Percentiles rank a stretch among this genome's conserved stretches.
Evolutionary conservation across 2,888 invertebrate species (phyloP).

Genomic region (Xylota segnis): DNA sequence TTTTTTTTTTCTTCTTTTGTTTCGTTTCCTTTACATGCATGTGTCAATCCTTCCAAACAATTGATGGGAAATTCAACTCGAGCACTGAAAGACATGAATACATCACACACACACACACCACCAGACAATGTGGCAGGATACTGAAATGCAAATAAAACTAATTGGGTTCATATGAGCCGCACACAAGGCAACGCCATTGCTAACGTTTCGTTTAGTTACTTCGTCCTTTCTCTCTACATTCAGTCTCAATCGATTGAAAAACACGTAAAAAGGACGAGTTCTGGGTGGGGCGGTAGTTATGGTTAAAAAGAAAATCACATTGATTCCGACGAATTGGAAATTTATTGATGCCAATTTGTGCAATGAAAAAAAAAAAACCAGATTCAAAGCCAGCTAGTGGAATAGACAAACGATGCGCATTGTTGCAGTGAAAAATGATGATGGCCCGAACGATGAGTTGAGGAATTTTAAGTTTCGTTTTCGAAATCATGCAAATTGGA

Average conservation of each 20-base stretch:
- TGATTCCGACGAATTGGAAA: conserved; percentile 51
- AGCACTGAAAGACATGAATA: conserved; percentile 53
- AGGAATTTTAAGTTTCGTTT: neutral
- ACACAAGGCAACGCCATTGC: conserved; percentile 20
- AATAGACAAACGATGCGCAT: conserved; percentile 15
- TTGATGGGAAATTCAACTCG: conserved; percentile 69
- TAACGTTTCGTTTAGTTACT: neutral
- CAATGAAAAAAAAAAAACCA: conserved; percentile 20
- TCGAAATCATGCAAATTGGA: no score
- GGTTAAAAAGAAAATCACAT: conserved; percentile 35
- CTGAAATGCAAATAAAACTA: conserved; percentile 75
- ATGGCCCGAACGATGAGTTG: neutral
- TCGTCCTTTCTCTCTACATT: conserved; percentile 4
- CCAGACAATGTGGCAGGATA: conserved; percentile 60
- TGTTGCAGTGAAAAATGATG: conserved; percentile 17
- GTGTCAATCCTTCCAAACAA: conserved; percentile 59
- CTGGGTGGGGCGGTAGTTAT: neutral
- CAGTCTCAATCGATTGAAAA: conserved; percentile 45
- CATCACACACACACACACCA: conserved; percentile 37
- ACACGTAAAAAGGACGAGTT: neutral
- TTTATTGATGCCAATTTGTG: conserved; percentile 62
- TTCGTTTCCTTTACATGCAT: conserved; percentile 1
- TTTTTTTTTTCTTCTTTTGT: neutral
- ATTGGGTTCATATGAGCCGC: conserved; percentile 65
- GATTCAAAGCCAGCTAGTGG: neutral